These are phyloP conservation scores for Bufo gargarizans DNA, from an alignment of 2,113 vertebrate genomes.

Conservation along the genomic window DNA sequence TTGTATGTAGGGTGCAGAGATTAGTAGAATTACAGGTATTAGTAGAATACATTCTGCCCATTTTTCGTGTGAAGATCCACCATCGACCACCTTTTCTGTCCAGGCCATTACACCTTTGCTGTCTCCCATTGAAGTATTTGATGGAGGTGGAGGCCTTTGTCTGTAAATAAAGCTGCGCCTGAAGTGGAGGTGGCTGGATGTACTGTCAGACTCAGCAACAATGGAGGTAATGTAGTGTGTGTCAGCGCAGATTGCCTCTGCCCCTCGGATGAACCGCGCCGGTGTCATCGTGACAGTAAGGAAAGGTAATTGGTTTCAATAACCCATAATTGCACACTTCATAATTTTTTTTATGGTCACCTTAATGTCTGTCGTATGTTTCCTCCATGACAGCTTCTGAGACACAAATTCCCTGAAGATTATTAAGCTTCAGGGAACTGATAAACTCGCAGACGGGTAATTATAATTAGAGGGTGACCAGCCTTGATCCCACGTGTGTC, in stretches of 20 bases:
- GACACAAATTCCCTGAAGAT: not conserved
- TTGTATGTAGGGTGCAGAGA: no score
- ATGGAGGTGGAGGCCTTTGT: not conserved
- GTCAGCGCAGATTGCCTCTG: slow-evolving; percentile 34
- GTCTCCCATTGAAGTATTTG: not conserved
- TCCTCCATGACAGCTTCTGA: slow-evolving; percentile 7
- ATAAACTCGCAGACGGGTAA: not conserved
- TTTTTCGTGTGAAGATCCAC: not conserved
- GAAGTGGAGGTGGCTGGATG: not conserved
- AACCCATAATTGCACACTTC: slow-evolving; percentile 50
- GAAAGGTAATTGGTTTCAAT: slow-evolving; percentile 52
- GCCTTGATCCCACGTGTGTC: not conserved
- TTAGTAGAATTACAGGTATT: no score
- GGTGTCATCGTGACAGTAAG: slow-evolving; percentile 34
- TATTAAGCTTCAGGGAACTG: not conserved
- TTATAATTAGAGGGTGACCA: not conserved
- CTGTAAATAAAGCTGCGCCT: not conserved
- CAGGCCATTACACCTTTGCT: not conserved
- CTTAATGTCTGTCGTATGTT: slow-evolving; percentile 33
- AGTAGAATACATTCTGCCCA: not conserved
- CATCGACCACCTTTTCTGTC: not conserved
- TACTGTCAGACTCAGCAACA: slow-evolving; percentile 15
- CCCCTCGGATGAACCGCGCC: slow-evolving; percentile 45
- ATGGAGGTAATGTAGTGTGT: slow-evolving; percentile 14
- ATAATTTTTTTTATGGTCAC: slow-evolving; percentile 52